Conservation (phyloP, 2,113 vertebrate genomes). For the Oncorhynchus keta region DNA sequence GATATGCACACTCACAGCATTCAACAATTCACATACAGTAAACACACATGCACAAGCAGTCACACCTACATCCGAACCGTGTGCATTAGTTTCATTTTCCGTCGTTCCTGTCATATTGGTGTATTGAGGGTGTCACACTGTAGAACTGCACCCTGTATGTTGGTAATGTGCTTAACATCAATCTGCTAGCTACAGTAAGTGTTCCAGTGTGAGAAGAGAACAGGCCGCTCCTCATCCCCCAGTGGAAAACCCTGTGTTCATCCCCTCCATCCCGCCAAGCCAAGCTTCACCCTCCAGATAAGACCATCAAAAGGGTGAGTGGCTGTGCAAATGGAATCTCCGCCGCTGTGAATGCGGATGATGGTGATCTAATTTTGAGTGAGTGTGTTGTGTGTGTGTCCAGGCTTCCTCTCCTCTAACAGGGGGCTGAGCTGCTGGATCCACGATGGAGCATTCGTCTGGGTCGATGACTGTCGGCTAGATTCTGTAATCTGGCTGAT, state of each 20-base stretch:
- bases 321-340: conserved; percentile 53
- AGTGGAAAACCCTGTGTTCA: neutral
- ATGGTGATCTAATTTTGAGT: conserved; percentile 43
- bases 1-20: conserved; percentile 1
- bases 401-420: neutral
- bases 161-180: neutral
- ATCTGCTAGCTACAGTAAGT: neutral
- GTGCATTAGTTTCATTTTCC: neutral
- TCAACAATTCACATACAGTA: neutral
- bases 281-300: conserved; percentile 30
- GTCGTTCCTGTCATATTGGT: neutral
- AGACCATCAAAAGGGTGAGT: conserved; percentile 55
- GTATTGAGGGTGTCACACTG: neutral
- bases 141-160: neutral
- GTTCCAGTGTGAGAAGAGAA: neutral
- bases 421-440: conserved; percentile 4
- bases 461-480: conserved; percentile 49
- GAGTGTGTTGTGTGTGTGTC: conserved; percentile 20
- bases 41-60: neutral
- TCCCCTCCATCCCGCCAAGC: conserved; percentile 6
- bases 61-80: neutral
- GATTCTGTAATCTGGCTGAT: conserved; percentile 40
- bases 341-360: conserved; percentile 35
- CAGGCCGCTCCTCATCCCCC: neutral
- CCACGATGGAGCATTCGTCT: conserved; percentile 31